Base-by-base conservation (phyloP, 2,888 invertebrate genomes). In the Psylliodes chrysocephalus region DNA sequence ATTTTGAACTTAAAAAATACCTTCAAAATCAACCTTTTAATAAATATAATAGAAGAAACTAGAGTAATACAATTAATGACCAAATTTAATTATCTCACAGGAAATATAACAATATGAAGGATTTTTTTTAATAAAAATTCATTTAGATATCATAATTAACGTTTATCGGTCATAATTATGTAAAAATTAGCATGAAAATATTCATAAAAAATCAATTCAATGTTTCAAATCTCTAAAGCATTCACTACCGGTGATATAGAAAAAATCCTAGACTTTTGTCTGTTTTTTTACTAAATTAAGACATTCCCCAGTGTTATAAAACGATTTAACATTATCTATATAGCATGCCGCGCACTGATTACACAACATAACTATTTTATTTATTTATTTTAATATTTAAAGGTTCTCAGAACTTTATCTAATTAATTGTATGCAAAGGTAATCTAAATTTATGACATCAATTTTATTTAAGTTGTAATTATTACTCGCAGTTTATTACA, bases 121-220 rank as follows among this genome's bases (percentile, higher is more conserved):
- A n/a, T n/a, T n/a, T n/a, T n/a, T n/a, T n/a, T n/a, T n/a, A n/a
- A n/a, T n/a, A n/a, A n/a, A n/a, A n/a, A n/a, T 14, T 40, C 5
- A 40, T 40, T 15, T 15, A 40, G 38, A 40, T 40, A 40, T n/a
- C 5, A 47, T n/a, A 47, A 14, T 47, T 22, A 25, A 14, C 47
- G 25, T 14, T 47, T 7, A 47, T n/a, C 12, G 12, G 17, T 14
- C 28, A 18, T 49, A n/a, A 49, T 49, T 28, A 28, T 49, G 28
- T 28, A 14, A 49, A 49, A 49, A 49, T 49, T 49, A 28, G 2
- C 28, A 8, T 49, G 19, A 14, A 49, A 49, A 49, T 30, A 49
- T 49, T 25, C 49, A 49, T 28, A 28, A 49, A 49, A 49, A 49
- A 49, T 12, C 28, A 49, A 49, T 49, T 49, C 28, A 25, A 49